Conservation (phyloP, 2,888 invertebrate species). For the Xestia c-nigrum region DNA sequence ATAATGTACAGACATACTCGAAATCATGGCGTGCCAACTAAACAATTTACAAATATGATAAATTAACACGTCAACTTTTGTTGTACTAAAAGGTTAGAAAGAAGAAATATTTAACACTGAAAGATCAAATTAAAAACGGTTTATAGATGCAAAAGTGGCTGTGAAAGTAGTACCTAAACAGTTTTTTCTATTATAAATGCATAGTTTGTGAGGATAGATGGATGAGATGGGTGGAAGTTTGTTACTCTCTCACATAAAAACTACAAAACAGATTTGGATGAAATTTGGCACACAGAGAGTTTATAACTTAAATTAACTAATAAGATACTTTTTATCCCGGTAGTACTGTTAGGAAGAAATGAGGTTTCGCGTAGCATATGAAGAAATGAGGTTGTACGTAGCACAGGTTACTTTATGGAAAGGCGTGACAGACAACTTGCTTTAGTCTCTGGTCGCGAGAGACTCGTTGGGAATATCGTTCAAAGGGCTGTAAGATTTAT, state of each 20-base stretch:
- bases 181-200: background rate
- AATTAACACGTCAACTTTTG: background rate
- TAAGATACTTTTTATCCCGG: background rate
- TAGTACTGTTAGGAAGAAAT: too few species aligned
- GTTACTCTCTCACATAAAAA: background rate
- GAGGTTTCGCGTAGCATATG: too few species aligned
- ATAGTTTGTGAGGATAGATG: background rate
- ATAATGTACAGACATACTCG: background rate
- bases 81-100: background rate
- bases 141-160: background rate
- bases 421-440: too few species aligned
- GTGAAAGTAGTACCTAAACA: background rate
- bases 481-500: too few species aligned
- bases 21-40: too few species aligned
- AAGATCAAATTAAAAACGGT: background rate
- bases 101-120: background rate
- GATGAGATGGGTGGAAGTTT: background rate
- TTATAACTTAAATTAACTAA: too few species aligned
- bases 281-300: too few species aligned
- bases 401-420: too few species aligned
- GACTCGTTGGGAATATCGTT: too few species aligned
- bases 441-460: too few species aligned
- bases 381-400: too few species aligned
- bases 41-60: background rate
- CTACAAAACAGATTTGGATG: too few species aligned